Conservation (phyloP, 2,113 vertebrate genomes). For the Columbina picui region DNA sequence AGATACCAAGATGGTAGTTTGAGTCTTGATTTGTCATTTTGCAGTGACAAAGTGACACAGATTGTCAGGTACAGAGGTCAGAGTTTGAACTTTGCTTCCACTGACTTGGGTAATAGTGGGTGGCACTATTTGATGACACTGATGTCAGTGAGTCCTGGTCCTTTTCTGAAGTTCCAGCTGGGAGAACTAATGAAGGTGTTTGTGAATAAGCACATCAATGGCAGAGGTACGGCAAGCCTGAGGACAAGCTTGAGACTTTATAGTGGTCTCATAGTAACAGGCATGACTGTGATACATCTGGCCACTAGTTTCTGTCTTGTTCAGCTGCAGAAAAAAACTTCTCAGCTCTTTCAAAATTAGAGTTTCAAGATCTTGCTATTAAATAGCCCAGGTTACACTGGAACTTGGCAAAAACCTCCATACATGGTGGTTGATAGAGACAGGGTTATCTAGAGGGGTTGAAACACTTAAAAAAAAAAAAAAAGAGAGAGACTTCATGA, state of each 20-base stretch:
- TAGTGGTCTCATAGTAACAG: neutral
- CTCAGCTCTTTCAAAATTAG: neutral
- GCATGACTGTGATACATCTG: neutral
- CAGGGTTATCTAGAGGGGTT: neutral
- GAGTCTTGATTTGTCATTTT: neutral
- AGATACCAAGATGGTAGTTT: neutral
- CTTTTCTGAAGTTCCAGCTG: neutral
- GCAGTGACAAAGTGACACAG: neutral
- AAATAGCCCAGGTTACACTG: neutral
- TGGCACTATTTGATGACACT: neutral
- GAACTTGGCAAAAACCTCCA: neutral
- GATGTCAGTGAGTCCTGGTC: neutral
- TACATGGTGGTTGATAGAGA: neutral
- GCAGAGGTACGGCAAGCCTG: neutral
- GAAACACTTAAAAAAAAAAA: neutral
- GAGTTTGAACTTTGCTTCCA: neutral
- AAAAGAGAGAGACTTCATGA: neutral
- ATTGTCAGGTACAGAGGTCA: neutral
- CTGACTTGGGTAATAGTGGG: neutral
- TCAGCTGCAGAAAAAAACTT: neutral
- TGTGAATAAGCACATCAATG: neutral
- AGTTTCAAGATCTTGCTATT: neutral
- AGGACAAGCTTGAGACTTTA: neutral
- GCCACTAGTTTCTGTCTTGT: neutral
- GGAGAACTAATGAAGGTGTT: neutral